A percentile compares a stretch with the other conserved stretches of the same genome.
Conservation (phyloP, 2,113 vertebrate genomes). For the Dascyllus trimaculatus region DNA sequence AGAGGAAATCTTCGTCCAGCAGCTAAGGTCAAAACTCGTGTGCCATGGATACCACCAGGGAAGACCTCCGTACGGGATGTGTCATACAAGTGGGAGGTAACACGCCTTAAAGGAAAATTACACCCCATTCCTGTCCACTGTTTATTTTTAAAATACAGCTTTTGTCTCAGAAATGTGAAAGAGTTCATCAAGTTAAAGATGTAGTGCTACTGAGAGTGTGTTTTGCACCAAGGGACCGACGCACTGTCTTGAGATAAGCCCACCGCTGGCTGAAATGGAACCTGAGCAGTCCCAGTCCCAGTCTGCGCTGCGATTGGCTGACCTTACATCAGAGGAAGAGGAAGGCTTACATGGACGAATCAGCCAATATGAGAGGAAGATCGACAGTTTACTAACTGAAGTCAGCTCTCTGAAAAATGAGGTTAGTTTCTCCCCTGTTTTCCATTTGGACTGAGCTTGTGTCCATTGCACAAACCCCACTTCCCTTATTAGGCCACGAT, state of each 20-base stretch:
- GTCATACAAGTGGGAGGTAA: slow-evolving; percentile 93
- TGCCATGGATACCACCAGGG: slow-evolving; percentile 92
- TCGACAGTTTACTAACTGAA: slow-evolving; percentile 89
- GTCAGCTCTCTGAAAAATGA: slow-evolving; percentile 91
- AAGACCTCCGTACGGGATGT: slow-evolving; percentile 84
- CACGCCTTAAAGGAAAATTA: too few relatives aligned
- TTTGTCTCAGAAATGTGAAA: neutral
- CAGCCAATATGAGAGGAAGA: slow-evolving; percentile 91
- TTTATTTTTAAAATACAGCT: neutral
- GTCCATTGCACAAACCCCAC: too few relatives aligned
- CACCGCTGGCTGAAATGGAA: slow-evolving; percentile 70
- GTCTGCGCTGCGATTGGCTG: slow-evolving; percentile 86
- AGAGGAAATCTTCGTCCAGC: slow-evolving; percentile 70
- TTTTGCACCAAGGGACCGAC: slow-evolving; percentile 83
- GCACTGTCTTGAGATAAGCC: slow-evolving; percentile 85
- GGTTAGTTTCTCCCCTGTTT: slow-evolving; percentile 75
- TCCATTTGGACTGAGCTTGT: neutral
- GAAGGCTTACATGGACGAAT: slow-evolving; percentile 86
- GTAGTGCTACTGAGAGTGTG: neutral
- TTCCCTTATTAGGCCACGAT: too few relatives aligned
- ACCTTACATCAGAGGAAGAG: slow-evolving; percentile 91
- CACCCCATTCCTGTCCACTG: neutral
- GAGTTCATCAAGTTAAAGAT: neutral
- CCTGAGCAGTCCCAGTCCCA: slow-evolving; percentile 80
- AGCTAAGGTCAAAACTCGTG: slow-evolving; percentile 87